Evolutionary conservation across 2,797 vertebrate genomes (phyloP).

Genomic region (Echiichthys vipera): DNA sequence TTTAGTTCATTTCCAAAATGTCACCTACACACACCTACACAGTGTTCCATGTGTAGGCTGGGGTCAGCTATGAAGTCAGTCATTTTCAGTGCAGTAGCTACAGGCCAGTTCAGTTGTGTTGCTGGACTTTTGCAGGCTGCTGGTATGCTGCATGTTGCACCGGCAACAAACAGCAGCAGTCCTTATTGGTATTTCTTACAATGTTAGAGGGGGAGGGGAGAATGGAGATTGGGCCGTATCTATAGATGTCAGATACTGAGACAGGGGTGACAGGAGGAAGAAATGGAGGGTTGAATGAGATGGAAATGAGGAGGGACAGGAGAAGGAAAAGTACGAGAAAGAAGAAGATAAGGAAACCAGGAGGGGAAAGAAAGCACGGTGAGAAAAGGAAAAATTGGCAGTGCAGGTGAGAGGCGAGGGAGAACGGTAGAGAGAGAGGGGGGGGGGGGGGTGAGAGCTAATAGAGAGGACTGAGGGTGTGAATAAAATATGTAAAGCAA

Average conservation of each 20-base stretch:
- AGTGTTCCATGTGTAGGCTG: conserved; percentile 30
- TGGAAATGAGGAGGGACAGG: conserved; percentile 25
- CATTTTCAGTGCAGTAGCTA: conserved; percentile 82
- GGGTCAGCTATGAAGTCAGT: conserved; percentile 83
- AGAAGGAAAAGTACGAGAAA: neutral
- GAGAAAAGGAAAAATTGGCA: conserved; percentile 3
- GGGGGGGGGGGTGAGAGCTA: neutral
- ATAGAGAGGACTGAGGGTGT: conserved; percentile 1
- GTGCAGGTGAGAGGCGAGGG: conserved; percentile 12
- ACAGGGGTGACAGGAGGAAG: neutral
- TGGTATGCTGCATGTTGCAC: conserved; percentile 85
- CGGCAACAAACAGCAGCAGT: conserved; percentile 85
- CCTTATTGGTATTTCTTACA: conserved; percentile 78
- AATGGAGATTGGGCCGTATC: conserved; percentile 27
- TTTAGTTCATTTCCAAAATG: conserved; percentile 17
- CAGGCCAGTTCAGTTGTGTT: conserved; percentile 81
- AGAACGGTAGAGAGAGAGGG: neutral
- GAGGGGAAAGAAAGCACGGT: neutral
- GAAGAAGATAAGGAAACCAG: neutral
- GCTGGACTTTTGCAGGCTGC: conserved; percentile 87
- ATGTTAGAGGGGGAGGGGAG: conserved; percentile 12
- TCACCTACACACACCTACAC: conserved; percentile 32
- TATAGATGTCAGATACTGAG: conserved; percentile 32
- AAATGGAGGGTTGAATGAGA: conserved; percentile 10
- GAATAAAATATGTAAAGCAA: conserved; percentile 42